These are phyloP conservation scores for Notothenia rossii DNA, from an alignment of 2,113 vertebrate species.

Conservation along the genomic window DNA sequence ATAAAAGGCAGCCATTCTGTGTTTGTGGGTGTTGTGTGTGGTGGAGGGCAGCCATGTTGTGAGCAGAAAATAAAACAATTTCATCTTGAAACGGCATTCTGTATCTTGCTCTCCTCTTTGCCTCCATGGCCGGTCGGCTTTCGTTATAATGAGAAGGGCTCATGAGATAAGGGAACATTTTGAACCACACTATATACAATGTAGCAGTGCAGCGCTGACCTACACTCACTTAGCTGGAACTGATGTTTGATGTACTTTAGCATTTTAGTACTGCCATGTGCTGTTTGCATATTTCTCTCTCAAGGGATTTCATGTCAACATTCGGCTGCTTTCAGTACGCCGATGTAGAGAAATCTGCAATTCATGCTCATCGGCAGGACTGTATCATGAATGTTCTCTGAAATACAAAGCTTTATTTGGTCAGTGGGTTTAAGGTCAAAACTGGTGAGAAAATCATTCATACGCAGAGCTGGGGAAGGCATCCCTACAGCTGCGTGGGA, in stretches of 20 bases:
- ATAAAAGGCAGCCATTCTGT: too few species aligned
- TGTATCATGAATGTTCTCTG: background rate
- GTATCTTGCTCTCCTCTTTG: too few species aligned
- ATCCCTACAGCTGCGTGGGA: constrained; percentile 48
- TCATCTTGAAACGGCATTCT: too few species aligned
- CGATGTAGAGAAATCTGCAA: constrained; percentile 37
- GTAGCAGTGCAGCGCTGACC: background rate
- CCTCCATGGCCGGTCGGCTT: too few species aligned
- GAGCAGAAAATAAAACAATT: too few species aligned
- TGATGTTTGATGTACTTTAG: constrained; percentile 12
- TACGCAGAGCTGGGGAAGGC: constrained; percentile 6
- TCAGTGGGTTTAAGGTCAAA: constrained; percentile 56
- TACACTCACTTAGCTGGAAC: background rate
- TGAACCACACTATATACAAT: background rate
- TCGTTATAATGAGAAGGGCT: too few species aligned
- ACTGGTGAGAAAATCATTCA: background rate
- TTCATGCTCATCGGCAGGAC: constrained; percentile 12
- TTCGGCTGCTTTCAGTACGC: constrained; percentile 16
- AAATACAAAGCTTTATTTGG: background rate
- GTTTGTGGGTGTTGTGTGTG: too few species aligned
- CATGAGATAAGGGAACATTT: background rate
- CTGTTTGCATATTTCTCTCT: constrained; percentile 38
- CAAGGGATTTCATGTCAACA: constrained; percentile 30
- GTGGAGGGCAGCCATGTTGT: too few species aligned
- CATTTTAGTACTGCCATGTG: constrained; percentile 5